Conservation (phyloP, 2,888 invertebrate species). For the Eurytoma californica region DNA sequence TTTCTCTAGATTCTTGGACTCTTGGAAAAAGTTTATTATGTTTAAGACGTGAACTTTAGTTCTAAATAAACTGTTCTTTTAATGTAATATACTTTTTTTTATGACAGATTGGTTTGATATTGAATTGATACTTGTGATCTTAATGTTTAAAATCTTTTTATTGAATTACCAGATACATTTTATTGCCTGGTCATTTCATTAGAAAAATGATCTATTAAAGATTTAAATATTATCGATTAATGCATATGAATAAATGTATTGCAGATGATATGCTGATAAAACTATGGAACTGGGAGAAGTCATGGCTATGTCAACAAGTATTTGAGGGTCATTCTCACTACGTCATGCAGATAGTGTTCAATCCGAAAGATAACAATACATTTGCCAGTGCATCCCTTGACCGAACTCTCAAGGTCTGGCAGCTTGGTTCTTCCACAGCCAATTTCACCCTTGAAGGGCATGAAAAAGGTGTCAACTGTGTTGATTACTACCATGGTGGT, state of each 20-base stretch:
- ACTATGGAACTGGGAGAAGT: conserved; percentile 99
- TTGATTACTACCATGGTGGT: conserved; percentile 99
- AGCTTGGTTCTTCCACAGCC: conserved; percentile 96
- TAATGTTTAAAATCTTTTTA: too few relatives aligned
- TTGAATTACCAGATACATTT: too few relatives aligned
- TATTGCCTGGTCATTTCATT: too few relatives aligned
- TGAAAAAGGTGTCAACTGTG: conserved; percentile 99
- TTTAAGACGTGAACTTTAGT: too few relatives aligned
- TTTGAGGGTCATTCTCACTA: conserved; percentile 99
- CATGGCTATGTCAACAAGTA: conserved; percentile 98
- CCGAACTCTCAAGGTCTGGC: conserved; percentile 98
- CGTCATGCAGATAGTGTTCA: conserved; percentile 99
- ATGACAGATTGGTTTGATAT: too few relatives aligned
- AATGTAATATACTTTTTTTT: too few relatives aligned
- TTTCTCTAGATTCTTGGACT: too few relatives aligned
- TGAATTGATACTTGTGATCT: too few relatives aligned
- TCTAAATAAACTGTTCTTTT: too few relatives aligned
- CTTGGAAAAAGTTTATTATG: too few relatives aligned
- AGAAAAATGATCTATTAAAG: too few relatives aligned
- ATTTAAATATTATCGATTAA: too few relatives aligned
- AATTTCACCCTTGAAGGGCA: conserved; percentile 99
- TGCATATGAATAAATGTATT: conserved; percentile 15
- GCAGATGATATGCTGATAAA: conserved; percentile 98
- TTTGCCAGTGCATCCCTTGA: conserved; percentile 99
- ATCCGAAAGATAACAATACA: conserved; percentile 99